Evolutionary conservation across 1,140 invertebrate species (phyloP).

Genomic region (Helicoverpa zea): DNA sequence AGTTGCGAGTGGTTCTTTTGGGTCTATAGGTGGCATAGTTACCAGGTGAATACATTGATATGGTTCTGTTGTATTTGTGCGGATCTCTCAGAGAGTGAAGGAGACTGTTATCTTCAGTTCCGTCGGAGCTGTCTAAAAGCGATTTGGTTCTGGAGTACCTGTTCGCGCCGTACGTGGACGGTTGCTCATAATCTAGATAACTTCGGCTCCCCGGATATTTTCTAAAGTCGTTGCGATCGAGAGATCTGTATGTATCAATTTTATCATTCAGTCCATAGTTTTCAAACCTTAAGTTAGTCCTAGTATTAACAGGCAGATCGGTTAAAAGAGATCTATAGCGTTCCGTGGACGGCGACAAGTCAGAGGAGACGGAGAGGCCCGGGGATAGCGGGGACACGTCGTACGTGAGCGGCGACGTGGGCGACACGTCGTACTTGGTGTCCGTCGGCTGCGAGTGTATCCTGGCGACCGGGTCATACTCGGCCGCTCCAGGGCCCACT

Average conservation of each 20-base stretch:
- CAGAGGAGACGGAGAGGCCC: slow-evolving; percentile 73
- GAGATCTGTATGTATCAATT: slow-evolving; percentile 80
- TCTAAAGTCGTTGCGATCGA: slow-evolving; percentile 82
- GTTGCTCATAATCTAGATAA: slow-evolving; percentile 81
- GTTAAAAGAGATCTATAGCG: slow-evolving; percentile 77
- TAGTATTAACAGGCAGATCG: slow-evolving; percentile 70
- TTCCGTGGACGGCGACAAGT: slow-evolving; percentile 79
- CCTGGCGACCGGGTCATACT: slow-evolving; percentile 83
- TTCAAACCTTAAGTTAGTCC: slow-evolving; percentile 74
- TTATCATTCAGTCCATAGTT: slow-evolving; percentile 76
- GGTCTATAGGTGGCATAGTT: slow-evolving; percentile 85
- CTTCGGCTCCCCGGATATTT: slow-evolving; percentile 78
- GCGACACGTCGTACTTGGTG: slow-evolving; percentile 77
- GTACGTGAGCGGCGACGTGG: slow-evolving; percentile 76
- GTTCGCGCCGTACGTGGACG: slow-evolving; percentile 72
- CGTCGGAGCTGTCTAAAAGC: slow-evolving; percentile 79
- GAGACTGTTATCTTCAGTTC: slow-evolving; percentile 65
- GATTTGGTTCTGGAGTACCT: slow-evolving; percentile 83
- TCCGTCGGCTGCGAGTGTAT: slow-evolving; percentile 78
- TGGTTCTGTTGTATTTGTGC: slow-evolving; percentile 81
- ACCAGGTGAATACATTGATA: slow-evolving; percentile 83
- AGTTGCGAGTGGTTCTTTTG: slow-evolving; percentile 78
- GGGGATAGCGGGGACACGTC: slow-evolving; percentile 79
- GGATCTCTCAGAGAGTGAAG: slow-evolving; percentile 70
- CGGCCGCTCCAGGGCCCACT: slow-evolving; percentile 86